Conservation (phyloP, 2,113 vertebrate genomes). For the Hippolais icterina region DNA sequence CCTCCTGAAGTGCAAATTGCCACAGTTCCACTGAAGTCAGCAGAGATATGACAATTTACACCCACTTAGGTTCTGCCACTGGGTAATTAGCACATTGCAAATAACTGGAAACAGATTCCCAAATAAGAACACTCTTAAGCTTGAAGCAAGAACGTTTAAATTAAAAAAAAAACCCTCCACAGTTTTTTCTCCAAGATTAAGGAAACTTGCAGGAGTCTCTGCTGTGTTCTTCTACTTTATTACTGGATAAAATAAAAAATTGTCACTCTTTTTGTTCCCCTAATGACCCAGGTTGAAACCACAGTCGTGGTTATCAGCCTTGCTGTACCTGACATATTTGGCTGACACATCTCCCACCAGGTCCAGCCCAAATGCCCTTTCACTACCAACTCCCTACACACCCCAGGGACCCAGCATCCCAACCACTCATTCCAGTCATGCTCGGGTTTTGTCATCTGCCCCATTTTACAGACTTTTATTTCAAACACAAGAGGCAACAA, state of each 20-base stretch:
- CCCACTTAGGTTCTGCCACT: constrained; percentile 65
- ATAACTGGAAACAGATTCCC: constrained; percentile 61
- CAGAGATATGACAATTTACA: constrained; percentile 65
- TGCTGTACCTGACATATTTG: background rate
- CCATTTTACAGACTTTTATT: background rate
- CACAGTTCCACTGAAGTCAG: constrained; percentile 59
- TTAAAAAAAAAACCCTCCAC: background rate
- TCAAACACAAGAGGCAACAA: background rate
- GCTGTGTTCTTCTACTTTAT: background rate
- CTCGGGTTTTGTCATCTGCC: background rate
- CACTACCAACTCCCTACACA: no score
- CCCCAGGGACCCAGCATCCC: background rate
- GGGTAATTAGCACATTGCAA: constrained; percentile 67
- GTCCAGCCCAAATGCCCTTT: background rate
- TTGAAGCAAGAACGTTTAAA: constrained; percentile 22
- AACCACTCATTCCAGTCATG: accelerated
- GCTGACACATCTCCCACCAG: background rate
- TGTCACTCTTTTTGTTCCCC: background rate
- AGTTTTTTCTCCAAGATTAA: background rate
- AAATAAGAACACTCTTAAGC: constrained; percentile 31
- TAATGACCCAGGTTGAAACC: background rate
- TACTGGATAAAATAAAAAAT: background rate
- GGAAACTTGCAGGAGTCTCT: background rate
- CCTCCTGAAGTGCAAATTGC: constrained; percentile 62
- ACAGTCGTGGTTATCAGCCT: background rate